Evolutionary conservation across 1,140 invertebrate genomes (phyloP), one percentile per base, ranked within the genome.

Genomic region (Bombus cullumanus): DNA sequence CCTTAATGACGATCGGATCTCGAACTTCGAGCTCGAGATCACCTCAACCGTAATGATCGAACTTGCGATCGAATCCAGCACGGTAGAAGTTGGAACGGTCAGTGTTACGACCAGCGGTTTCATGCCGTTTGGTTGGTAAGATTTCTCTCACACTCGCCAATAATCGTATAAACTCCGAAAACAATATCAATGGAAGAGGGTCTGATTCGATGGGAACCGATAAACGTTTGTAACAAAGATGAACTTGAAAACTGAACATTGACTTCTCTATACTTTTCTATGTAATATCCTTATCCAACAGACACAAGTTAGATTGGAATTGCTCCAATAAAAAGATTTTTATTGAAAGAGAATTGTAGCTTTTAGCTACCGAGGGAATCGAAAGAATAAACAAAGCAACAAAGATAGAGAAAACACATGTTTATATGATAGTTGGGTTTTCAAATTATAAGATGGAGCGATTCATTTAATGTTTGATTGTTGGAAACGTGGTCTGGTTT

Each of bases 61-160:
- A 75, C 81, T 82, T 82, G 31, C 71, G 62, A 82, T 82, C 71
- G 57, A 82, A 74, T 74, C 47, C 47, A 3, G 4, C 47, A 13
- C 22, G 15, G 28, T 75, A n/a, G 41, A 82, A 75, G 71, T 82
- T 82, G 39, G 22, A 43, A 66, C 72, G 81, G 59, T 66, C 72
- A 81, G 28, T 81, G 68, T 62, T 81, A 81, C 28, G 34, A 66
- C 31, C 41, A 69, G 3, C 8, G 78, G 31, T 74, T 74, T 31
- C 39, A 3, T 59, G 22, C 37, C 6, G 43, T 66, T 75, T 22
- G 71, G n/a, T 37, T 66, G 25, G 39, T 10, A 75, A 82, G 71
- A 75, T 82, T 82, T 75, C 37, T 53, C 25, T 64, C 31, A n/a
- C 39, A 22, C n/a, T 2, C 37, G 22, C 4, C 53, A 34, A 43